Base-by-base conservation (phyloP, 1,140 invertebrate genomes). In the Drosophila trapezifrons region DNA sequence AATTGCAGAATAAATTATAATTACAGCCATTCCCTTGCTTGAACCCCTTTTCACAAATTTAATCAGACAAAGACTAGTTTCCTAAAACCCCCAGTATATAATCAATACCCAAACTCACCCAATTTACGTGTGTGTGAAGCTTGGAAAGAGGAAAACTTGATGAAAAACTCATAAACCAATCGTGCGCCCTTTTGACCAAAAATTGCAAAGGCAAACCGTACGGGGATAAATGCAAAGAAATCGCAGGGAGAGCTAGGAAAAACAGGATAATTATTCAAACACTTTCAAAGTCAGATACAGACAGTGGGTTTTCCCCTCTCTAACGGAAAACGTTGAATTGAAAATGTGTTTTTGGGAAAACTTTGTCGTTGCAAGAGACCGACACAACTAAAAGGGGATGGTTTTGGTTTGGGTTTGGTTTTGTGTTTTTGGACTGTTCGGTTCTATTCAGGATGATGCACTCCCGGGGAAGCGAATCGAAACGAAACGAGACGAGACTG, bases 221-320 rank as follows among this genome's bases (percentile, higher is more conserved):
- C 52, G 6, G 55, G 60, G 45, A 66, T 52, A 76, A 71, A 77
- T 49, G 51, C 62, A 78, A 65, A 46, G 58, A 46, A 84, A 83
- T 60, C 22, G 63, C 73, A 70, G 47, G 40, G 37, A 46, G 47
- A 57, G 27, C 38, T 22, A 47, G 27, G 49, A 55, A 83, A 86
- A 80, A 84, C 77, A 64, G 77, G 60, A 90, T 90, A 89, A 89
- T 89, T 89, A 80, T 89, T 87, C 84, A 87, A 87, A 87, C 85
- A 84, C 76, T 89, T 90, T 84, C 76, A 75, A 80, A 89, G 76
- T 89, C 84, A 89, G 58, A 52, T 20, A 54, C 43, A 49, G 37
- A 40, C 35, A 76, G 52, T 64, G 64, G n/a, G n/a, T n/a, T 57
- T 58, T 47, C 51, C 37, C 63, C n/a, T n/a, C n/a, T 37, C 35